Evolutionary conservation across 2,888 invertebrate genomes (phyloP).

Genomic region (Agriopis leucophaearia): DNA sequence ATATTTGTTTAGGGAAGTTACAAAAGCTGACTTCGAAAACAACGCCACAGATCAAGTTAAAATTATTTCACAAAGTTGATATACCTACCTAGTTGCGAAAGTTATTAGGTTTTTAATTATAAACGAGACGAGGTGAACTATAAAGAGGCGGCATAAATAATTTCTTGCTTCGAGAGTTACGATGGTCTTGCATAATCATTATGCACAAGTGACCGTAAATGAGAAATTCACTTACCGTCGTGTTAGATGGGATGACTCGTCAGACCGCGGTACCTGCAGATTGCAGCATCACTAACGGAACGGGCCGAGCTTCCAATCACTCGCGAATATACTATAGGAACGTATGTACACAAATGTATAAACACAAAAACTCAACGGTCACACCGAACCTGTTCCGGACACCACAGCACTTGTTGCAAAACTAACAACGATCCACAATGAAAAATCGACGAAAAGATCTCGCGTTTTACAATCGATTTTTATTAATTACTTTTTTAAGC

Average conservation of each 20-base stretch:
- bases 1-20: neutral
- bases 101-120: constrained; percentile 28
- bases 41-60: constrained; percentile 3
- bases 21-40: neutral
- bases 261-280: constrained; percentile 56
- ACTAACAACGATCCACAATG: constrained; percentile 66
- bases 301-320: constrained; percentile 62
- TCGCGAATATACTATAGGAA: constrained; percentile 63
- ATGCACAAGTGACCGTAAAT: constrained; percentile 48
- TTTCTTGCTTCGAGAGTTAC: constrained; percentile 33
- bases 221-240: constrained; percentile 50
- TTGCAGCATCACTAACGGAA: constrained; percentile 72
- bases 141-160: constrained; percentile 10
- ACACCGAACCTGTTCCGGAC: constrained; percentile 75
- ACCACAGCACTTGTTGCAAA: constrained; percentile 78
- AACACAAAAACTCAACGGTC: constrained; percentile 79
- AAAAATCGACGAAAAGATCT: constrained; percentile 69
- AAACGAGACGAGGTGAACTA: neutral
- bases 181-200: constrained; percentile 60
- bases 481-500: constrained; percentile 56
- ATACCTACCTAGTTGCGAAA: constrained; percentile 14
- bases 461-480: constrained; percentile 76
- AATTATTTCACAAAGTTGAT: neutral
- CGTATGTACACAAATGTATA: constrained; percentile 51
- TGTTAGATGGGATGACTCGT: constrained; percentile 56